phyloP scores from a whole-genome alignment of 2,888 invertebrate genomes.

The Polydrusus pterygomalis region DNA sequence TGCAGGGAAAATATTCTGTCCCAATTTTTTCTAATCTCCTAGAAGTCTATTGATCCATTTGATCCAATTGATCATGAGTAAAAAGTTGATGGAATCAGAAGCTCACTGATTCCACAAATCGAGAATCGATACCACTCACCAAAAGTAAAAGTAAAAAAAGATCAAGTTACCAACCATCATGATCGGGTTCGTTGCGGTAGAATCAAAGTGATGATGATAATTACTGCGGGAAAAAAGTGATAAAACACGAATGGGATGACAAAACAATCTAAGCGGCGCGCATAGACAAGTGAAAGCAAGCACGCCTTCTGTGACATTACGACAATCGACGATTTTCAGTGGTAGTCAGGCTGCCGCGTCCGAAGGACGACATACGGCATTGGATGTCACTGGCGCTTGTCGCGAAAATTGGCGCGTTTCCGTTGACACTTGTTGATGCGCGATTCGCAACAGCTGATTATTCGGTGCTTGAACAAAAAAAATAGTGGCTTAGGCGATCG shows the following conservation, averaged over 20 bases:
- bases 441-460: slow-evolving; percentile 13
- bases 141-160: slow-evolving; percentile 19
- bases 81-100: too few relatives aligned
- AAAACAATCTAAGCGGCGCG: slow-evolving; percentile 60
- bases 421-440: slow-evolving; percentile 52
- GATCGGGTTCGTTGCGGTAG: slow-evolving; percentile 12
- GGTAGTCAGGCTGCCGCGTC: slow-evolving; percentile 66
- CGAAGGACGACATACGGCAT: slow-evolving; percentile 61
- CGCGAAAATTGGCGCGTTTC: slow-evolving; percentile 55
- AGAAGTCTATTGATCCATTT: too few relatives aligned
- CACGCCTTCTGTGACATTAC: slow-evolving; percentile 66
- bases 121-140: not conserved
- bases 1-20: too few relatives aligned
- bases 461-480: slow-evolving; percentile 17
- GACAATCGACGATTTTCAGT: slow-evolving; percentile 68
- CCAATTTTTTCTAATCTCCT: too few relatives aligned
- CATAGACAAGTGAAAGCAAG: slow-evolving; percentile 67
- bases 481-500: slow-evolving; percentile 4
- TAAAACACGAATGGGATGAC: slow-evolving; percentile 52
- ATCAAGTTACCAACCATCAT: slow-evolving; percentile 5
- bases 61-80: too few relatives aligned
- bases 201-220: slow-evolving; percentile 43
- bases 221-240: slow-evolving; percentile 59
- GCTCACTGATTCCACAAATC: not conserved
- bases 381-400: slow-evolving; percentile 62